Conservation (phyloP, 1,140 invertebrate species). For the Fopius arisanus region DNA sequence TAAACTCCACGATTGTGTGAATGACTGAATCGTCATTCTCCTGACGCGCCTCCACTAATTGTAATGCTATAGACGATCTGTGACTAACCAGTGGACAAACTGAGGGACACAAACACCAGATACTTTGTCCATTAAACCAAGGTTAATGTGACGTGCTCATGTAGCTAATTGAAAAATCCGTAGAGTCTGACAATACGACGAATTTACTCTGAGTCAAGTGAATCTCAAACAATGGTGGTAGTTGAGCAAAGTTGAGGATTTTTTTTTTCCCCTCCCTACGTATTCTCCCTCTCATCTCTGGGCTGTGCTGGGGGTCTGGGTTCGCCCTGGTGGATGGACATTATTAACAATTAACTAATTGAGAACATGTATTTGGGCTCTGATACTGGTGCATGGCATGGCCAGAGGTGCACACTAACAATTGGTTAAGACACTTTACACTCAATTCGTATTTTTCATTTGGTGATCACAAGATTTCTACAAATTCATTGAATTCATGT, state of each 20-base stretch:
- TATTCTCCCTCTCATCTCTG: constrained; percentile 45
- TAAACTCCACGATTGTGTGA: neutral
- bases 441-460: neutral
- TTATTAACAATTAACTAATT: constrained; percentile 38
- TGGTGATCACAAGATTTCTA: too few relatives aligned
- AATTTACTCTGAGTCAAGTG: neutral
- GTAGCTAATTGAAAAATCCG: neutral
- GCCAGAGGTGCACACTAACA: constrained; percentile 25
- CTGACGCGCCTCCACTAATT: neutral
- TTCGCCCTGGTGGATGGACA: constrained; percentile 48
- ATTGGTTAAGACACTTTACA: neutral
- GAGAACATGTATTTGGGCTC: neutral
- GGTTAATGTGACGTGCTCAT: neutral
- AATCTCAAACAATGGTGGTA: neutral
- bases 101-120: neutral
- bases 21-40: neutral
- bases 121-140: neutral
- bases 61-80: neutral
- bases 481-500: too few relatives aligned
- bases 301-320: constrained; percentile 44
- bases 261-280: neutral
- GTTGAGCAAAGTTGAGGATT: neutral
- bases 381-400: constrained; percentile 43
- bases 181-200: neutral
- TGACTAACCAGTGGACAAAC: neutral